A percentile compares a stretch with the other conserved stretches of the same genome.
These are phyloP conservation scores for Strigops habroptila DNA, from an alignment of 2,113 vertebrate genomes.

Conservation along the genomic window DNA sequence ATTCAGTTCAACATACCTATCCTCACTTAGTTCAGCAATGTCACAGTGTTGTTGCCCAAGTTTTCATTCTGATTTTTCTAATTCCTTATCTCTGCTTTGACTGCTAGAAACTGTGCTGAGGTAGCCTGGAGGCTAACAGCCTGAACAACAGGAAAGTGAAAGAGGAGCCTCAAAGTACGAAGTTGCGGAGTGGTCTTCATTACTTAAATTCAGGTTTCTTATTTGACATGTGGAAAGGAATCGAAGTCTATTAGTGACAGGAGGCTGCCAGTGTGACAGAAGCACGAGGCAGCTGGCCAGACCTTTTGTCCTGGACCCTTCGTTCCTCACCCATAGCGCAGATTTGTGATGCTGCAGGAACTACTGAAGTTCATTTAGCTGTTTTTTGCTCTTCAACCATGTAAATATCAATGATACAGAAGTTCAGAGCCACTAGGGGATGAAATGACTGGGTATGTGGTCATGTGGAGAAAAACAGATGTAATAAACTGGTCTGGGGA, in stretches of 20 bases:
- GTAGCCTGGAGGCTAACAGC: background rate
- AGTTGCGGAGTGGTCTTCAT: background rate
- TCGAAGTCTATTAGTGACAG: background rate
- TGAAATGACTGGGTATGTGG: background rate
- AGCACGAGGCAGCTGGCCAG: background rate
- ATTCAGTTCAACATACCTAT: background rate
- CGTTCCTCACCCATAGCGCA: background rate
- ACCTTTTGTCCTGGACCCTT: background rate
- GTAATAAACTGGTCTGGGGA: background rate
- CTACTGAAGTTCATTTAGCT: background rate
- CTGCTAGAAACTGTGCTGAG: background rate
- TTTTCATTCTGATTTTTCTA: background rate
- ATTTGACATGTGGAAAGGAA: background rate
- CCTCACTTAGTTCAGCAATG: background rate
- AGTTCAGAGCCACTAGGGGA: background rate
- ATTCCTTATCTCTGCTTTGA: background rate
- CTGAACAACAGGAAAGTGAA: background rate
- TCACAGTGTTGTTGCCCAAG: background rate
- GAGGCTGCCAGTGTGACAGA: background rate
- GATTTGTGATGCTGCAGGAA: background rate
- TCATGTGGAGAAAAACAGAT: background rate
- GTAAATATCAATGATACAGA: background rate
- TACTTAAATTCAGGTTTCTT: background rate
- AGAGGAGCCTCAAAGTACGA: background rate
- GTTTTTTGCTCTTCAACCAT: background rate